phyloP scores from a whole-genome alignment of 2,113 vertebrate genomes.

The Pelobates fuscus region DNA sequence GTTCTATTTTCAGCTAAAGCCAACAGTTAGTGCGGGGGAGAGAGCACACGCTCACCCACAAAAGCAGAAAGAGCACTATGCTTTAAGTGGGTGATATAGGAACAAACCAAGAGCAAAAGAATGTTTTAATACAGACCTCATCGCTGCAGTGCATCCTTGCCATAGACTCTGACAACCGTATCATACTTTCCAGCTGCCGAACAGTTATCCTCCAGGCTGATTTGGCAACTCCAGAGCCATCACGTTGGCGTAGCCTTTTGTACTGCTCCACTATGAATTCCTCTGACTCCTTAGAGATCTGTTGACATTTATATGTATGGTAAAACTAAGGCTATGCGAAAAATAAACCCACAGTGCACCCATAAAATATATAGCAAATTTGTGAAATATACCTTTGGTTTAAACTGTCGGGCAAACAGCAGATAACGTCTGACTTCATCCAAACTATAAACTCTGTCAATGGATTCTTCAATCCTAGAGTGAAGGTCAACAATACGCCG shows the following conservation, averaged over 20 bases:
- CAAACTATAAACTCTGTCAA: conserved; percentile 89
- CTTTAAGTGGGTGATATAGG: no score
- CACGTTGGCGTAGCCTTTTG: conserved; percentile 91
- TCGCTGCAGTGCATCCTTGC: conserved; percentile 98
- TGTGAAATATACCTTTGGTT: conserved; percentile 84
- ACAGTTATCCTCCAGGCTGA: conserved; percentile 97
- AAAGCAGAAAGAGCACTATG: no score
- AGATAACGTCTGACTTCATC: conserved; percentile 96
- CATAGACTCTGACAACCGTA: conserved; percentile 95
- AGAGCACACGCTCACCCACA: no score
- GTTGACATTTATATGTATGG: conserved; percentile 9
- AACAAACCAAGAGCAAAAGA: no score
- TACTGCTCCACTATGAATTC: conserved; percentile 99
- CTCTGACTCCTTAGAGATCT: conserved; percentile 96
- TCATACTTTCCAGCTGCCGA: conserved; percentile 96
- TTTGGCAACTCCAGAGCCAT: conserved; percentile 83
- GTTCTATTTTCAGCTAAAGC: no score
- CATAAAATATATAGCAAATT: no score
- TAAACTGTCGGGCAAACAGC: conserved; percentile 95
- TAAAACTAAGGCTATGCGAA: conserved; percentile 31
- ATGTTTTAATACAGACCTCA: conserved; percentile 72
- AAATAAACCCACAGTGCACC: background rate
- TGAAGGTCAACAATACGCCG: conserved; percentile 96
- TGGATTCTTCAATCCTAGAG: conserved; percentile 87
- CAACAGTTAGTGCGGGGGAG: no score